Conservation (phyloP, 2,888 invertebrate species). For the Agrotis exclamationis region DNA sequence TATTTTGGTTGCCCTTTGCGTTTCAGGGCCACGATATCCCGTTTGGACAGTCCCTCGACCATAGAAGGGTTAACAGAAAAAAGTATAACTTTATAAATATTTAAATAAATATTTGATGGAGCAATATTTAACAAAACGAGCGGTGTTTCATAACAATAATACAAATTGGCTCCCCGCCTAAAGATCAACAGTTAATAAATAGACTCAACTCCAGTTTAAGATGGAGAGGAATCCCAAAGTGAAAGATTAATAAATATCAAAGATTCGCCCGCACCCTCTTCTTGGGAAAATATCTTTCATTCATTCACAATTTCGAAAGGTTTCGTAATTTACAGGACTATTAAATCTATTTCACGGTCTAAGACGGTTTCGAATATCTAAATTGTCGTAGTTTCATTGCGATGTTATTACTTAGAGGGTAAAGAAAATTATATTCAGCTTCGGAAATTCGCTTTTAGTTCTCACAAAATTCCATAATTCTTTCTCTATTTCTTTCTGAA, state of each 20-base stretch:
- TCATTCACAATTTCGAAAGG: constrained; percentile 31
- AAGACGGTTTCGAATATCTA: constrained; percentile 8
- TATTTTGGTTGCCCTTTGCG: no score
- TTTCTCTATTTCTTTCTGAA: no score
- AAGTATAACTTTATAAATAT: not conserved
- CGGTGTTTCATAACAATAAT: constrained; percentile 37
- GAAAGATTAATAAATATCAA: constrained; percentile 45
- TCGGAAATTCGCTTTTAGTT: no score
- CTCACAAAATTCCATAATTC: no score
- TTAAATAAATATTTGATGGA: not conserved
- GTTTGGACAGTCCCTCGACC: no score
- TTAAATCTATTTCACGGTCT: constrained; percentile 22
- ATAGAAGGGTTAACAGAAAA: no score
- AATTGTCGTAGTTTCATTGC: constrained; percentile 8
- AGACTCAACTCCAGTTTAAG: constrained; percentile 36
- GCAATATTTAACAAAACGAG: constrained; percentile 1
- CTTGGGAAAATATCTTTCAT: constrained; percentile 32
- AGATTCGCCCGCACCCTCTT: constrained; percentile 29
- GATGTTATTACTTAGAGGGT: not conserved
- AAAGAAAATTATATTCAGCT: not conserved
- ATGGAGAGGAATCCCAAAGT: constrained; percentile 42
- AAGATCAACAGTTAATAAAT: constrained; percentile 48
- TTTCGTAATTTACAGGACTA: constrained; percentile 36
- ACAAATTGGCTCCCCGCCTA: constrained; percentile 33
- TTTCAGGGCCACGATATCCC: no score